phyloP scores from a whole-genome alignment of 1,140 invertebrate genomes.

The Drosophila rhopaloa region DNA sequence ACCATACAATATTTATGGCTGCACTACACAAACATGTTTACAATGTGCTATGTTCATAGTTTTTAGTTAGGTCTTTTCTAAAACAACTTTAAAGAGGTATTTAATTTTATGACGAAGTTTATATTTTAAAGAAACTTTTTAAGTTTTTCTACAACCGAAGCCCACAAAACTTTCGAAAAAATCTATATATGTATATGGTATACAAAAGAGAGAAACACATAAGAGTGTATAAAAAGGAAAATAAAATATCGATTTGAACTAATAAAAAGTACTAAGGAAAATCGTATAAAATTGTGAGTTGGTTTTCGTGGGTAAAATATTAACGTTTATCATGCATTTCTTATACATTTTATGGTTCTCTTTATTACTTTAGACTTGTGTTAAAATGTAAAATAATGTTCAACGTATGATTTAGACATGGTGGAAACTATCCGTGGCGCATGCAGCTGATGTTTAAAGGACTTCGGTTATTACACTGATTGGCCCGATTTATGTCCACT shows the following conservation, averaged over 20 bases:
- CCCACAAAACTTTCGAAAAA: constrained; percentile 67
- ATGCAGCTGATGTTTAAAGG: not conserved
- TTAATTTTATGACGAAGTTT: constrained; percentile 63
- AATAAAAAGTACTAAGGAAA: constrained; percentile 44
- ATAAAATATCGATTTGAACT: constrained; percentile 52
- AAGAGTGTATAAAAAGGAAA: constrained; percentile 67
- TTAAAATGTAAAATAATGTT: constrained; percentile 21
- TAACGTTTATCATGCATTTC: not conserved
- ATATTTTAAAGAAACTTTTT: constrained; percentile 54
- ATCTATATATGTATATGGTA: constrained; percentile 49
- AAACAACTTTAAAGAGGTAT: constrained; percentile 42
- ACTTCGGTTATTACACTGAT: not conserved
- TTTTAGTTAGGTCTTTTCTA: constrained; percentile 74
- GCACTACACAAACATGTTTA: constrained; percentile 71
- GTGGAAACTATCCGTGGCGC: constrained; percentile 1
- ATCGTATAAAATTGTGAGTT: not conserved
- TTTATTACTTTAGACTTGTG: constrained; percentile 14
- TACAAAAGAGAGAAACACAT: constrained; percentile 60
- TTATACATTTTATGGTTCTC: no score
- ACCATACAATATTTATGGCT: constrained; percentile 67
- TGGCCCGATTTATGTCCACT: not conserved
- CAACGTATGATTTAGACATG: constrained; percentile 41
- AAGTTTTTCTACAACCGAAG: constrained; percentile 73
- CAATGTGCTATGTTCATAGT: constrained; percentile 80
- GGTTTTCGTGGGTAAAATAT: not conserved